Base-by-base conservation (phyloP, 2,113 vertebrate genomes). In the Antigone vipio region DNA sequence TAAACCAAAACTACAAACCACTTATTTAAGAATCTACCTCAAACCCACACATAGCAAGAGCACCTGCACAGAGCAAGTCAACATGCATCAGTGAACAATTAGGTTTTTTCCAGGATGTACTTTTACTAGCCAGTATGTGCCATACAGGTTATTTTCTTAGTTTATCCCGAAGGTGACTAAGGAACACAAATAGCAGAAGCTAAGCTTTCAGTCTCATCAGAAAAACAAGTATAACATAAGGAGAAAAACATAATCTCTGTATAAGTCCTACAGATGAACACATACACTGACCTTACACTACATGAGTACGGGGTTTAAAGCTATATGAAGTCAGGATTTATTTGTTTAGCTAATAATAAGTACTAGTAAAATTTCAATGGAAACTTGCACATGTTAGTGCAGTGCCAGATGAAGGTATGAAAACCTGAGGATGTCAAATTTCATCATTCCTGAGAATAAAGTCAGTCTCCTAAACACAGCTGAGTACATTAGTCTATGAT, bases 61-160 rank as follows among this genome's bases (percentile, higher is more conserved):
- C 40, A 42, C 40, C 40, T 42, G 40, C 40, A 22, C 55, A 62
- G 2, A 71, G 9, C 5, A 63, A 72, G 17, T 60, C 63, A 79
- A 56, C 6, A 17, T 8, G 3, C 13, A 32, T 21, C 17, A 72
- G 23, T 15, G 81, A 88, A 52, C 30, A 26, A n/a, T 16, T 1
- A 29, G 3, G 0, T 63, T 62, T 86, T 64, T 44, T 3, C 17
- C 1, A 1, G 12, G 4, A 68, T 27, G 3, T 38, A 40, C 5
- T 81, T 86, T 74, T 40, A 45, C 8, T 34, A 72, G 34, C 12
- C 45, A 29, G 6, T 21, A 12, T 15, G 3, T 68, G 11, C 7
- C 26, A 69, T 4, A 35, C 2, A 50, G 8, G 2, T 32, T 75
- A 50, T 20, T 81, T 34, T 42, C 29, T 74, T 58, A 62, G 12